These are phyloP conservation scores for Leptinotarsa haldemani DNA, from an alignment of 2,888 invertebrate genomes.

Conservation along the genomic window DNA sequence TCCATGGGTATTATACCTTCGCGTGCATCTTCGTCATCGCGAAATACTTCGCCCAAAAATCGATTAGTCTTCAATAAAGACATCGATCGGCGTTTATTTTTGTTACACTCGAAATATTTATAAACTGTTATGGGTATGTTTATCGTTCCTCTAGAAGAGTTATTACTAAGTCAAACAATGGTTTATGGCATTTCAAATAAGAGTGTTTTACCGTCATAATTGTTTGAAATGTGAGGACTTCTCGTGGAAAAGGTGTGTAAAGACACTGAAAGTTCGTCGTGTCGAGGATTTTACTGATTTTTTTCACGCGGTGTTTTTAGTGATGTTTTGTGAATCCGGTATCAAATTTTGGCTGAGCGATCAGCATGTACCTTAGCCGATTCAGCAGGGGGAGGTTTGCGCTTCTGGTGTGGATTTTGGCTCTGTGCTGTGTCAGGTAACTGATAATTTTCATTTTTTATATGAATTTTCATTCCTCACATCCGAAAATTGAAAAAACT, in stretches of 20 bases:
- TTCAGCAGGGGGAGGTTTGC: slow-evolving; percentile 51
- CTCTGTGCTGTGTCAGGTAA: slow-evolving; percentile 40
- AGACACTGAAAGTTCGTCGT: slow-evolving; percentile 24
- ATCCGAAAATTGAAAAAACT: not conserved
- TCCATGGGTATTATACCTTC: slow-evolving; percentile 44
- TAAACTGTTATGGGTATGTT: slow-evolving; percentile 44
- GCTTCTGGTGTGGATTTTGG: slow-evolving; percentile 52
- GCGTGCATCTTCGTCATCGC: slow-evolving; percentile 23
- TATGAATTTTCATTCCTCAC: slow-evolving; percentile 6
- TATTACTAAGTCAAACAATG: slow-evolving; percentile 52
- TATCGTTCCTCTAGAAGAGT: slow-evolving; percentile 46
- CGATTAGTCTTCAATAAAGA: slow-evolving; percentile 28
- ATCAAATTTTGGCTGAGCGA: slow-evolving; percentile 53
- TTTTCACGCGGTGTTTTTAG: slow-evolving; percentile 44
- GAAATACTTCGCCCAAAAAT: slow-evolving; percentile 26
- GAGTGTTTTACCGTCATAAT: slow-evolving; percentile 39
- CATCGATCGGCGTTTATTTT: slow-evolving; percentile 9
- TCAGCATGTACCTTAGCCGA: slow-evolving; percentile 56
- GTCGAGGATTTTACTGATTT: slow-evolving; percentile 33
- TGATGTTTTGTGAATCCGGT: slow-evolving; percentile 54
- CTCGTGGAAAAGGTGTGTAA: slow-evolving; percentile 20
- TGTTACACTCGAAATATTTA: slow-evolving; percentile 15
- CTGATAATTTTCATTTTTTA: not conserved
- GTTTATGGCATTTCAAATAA: slow-evolving; percentile 52
- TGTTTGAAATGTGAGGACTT: slow-evolving; percentile 25